A percentile compares a stretch with the other conserved stretches of the same genome.
phyloP scores from a whole-genome alignment of 1,140 invertebrate genomes.

The Drosophila tani region DNA sequence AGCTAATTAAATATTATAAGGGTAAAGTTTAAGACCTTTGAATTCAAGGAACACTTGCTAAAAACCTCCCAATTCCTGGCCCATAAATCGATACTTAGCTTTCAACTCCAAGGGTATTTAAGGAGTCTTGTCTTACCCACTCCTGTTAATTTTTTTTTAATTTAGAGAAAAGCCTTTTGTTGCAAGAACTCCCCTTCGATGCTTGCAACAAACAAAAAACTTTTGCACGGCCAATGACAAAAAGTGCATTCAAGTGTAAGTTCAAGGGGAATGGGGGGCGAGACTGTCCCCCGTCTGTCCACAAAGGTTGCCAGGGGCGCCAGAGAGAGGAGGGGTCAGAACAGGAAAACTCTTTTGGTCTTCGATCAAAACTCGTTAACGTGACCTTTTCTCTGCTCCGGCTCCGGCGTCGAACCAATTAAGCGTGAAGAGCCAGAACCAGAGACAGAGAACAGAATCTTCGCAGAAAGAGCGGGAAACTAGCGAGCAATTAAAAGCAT shows the following conservation, averaged over 20 bases:
- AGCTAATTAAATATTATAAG: too few species aligned
- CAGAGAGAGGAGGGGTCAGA: neutral
- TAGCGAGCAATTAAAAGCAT: conserved; percentile 70
- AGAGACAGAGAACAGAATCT: conserved; percentile 24
- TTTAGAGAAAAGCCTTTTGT: conserved; percentile 64
- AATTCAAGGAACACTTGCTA: too few species aligned
- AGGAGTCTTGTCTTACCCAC: neutral
- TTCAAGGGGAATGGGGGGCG: conserved; percentile 11
- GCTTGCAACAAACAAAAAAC: conserved; percentile 6
- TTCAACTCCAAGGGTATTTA: conserved; percentile 1
- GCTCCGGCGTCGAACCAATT: conserved; percentile 59
- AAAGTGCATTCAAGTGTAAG: conserved; percentile 74
- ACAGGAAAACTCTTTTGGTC: conserved; percentile 9
- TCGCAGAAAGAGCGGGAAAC: conserved; percentile 25
- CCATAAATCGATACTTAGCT: too few species aligned
- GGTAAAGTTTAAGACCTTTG: too few species aligned
- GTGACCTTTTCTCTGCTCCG: conserved; percentile 63
- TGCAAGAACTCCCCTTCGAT: neutral
- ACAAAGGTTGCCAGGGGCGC: neutral
- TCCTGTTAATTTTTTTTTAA: conserved; percentile 40
- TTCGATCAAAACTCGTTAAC: conserved; percentile 71
- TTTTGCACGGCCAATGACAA: conserved; percentile 47
- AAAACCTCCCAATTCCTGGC: too few species aligned
- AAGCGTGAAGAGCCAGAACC: conserved; percentile 48
- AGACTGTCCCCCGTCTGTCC: conserved; percentile 9